Evolutionary conservation across 2,888 invertebrate genomes (phyloP), one percentile per base, ranked within the genome.

Genomic region (Dryococelus australis): DNA sequence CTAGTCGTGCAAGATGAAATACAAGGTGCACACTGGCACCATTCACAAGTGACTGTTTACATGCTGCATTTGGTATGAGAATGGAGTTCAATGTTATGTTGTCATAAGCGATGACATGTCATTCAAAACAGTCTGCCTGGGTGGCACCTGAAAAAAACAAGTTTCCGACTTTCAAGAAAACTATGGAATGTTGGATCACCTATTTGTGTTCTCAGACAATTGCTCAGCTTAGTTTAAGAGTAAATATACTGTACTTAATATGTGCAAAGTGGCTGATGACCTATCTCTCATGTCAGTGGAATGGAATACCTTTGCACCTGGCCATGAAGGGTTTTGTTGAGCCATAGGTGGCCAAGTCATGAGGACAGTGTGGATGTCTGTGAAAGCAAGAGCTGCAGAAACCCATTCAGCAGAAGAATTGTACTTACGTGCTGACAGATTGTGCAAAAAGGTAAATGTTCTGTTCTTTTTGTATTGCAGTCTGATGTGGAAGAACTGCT

Each of bases 311-410:
- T 86, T 65, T 78, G 78, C 86, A 24, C 78, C 79, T 78, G 78
- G 79, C 6, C 86, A 86, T 79, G 86, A 78, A 86, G 43, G 12
- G 35, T 35, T 12, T 28, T 16, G 24, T 6, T 78, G 16, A 78
- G 86, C 86, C 65, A 79, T 86, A 53, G 86, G 2, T 10, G 78
- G 78, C 26, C 78, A 65, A 16, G 20, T 53, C 24, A 78, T 26
- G 78, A n/a, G 65, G 35, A n/a, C 16, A 12, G 65, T 78, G 27
- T 53, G 87, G 83, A 84, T 35, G 27, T 43, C 53, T 20, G 28
- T 86, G 26, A 86, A 43, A 43, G 28, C 84, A 84, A 85, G 85
- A 9, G 26, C 85, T 43, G 85, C 47, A 20, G 26, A 79, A 79
- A 47, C 8, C 8, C 2, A 47, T 47, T 47, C 47, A 47, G 47